Evolutionary conservation across 2,888 invertebrate species (phyloP), one percentile per base, ranked within the genome.

Genomic region (Bhutanitis thaidina): DNA sequence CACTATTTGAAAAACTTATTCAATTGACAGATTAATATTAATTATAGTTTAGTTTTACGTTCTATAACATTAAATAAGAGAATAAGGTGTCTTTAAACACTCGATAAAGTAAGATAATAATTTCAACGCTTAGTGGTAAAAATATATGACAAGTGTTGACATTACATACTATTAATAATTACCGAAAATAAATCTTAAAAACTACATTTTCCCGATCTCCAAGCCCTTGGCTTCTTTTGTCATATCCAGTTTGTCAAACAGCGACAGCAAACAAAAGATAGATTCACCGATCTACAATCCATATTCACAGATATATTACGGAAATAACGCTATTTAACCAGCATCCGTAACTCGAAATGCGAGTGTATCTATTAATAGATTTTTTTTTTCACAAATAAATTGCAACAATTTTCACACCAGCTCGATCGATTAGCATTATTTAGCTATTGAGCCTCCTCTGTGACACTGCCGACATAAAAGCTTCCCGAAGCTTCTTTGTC

Each of bases 391-490:
- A 54, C 53, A 55, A 53, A 56, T 49, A 59, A 34, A 48, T 41
- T 36, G 30, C 30, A 50, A 44, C 34, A 37, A 34, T 37, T 47
- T 44, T 43, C 29, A 16, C 25, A 32, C 25, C 43, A 43, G 20
- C 20, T 5, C n/a, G 20, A 13, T 15, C 7, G 13, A 25, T 14
- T 13, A 20, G n/a, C n/a, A 34, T 14, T 20, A 15, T 59, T n/a
- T 66, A 67, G 43, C 63, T 55, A 13, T 43, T 51, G 34, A 47
- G 51, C 66, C 86, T 80, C 67, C 91, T 92, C 59, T 90, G 91
- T 60, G 93, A 77, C 66, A 94, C 92, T 39, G 93, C 91, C 60
- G 90, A 84, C 83, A 94, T 91, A 66, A 94, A 81, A 60, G 93
- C 91, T 61, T 91, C 91, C 67, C 93, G 91, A 71, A 94, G 86